A percentile compares a stretch with the other conserved stretches of the same genome.
Evolutionary conservation across 2,888 invertebrate species (phyloP).

Genomic region (Epinotia demarniana): DNA sequence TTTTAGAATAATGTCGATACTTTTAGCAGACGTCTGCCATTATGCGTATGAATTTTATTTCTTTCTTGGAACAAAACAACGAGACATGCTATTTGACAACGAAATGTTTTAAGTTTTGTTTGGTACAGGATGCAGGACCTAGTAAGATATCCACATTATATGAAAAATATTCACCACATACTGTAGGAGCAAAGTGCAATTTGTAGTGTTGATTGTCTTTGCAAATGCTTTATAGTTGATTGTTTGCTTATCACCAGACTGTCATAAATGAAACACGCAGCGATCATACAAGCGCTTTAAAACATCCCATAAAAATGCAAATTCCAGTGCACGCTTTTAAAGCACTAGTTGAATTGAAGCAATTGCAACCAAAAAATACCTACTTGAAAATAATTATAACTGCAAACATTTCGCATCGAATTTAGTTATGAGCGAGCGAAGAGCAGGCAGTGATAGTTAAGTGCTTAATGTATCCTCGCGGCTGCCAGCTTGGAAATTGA

Average conservation of each 20-base stretch:
- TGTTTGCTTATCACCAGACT: background rate
- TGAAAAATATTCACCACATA: background rate
- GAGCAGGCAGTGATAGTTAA: conserved; percentile 82
- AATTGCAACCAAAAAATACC: background rate
- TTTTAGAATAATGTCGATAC: conserved; percentile 2
- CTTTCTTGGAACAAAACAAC: background rate
- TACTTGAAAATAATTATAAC: conserved; percentile 33
- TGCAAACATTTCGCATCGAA: conserved; percentile 47
- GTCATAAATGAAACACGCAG: background rate
- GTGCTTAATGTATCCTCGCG: conserved; percentile 82
- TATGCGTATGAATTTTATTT: background rate
- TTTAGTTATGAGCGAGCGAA: conserved; percentile 72
- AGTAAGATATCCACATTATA: too few species aligned
- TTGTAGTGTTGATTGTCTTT: background rate
- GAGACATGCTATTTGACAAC: background rate
- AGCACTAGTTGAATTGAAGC: conserved; percentile 8
- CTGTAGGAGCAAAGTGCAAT: background rate
- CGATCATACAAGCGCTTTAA: background rate
- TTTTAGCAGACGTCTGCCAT: conserved; percentile 14
- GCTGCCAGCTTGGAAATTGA: conserved; percentile 77
- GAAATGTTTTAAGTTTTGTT: background rate
- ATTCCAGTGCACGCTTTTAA: background rate
- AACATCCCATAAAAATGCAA: conserved; percentile 6
- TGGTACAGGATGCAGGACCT: too few species aligned
- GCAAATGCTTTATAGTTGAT: background rate